A percentile compares a stretch with the other conserved stretches of the same genome.
Evolutionary conservation across 2,797 vertebrate species (phyloP).

Genomic region (Betta splendens): DNA sequence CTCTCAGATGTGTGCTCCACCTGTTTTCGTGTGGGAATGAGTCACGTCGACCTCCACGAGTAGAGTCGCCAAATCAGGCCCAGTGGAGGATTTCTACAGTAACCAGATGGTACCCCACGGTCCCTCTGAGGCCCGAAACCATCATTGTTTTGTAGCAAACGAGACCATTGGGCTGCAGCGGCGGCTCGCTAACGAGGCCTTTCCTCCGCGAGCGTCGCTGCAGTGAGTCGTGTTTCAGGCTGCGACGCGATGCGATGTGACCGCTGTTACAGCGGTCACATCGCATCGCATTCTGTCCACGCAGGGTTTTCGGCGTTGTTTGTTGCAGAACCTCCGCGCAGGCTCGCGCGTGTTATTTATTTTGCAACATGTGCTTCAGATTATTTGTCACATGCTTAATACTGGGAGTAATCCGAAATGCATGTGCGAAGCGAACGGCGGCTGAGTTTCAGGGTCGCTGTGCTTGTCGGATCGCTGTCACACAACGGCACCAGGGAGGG

Average conservation of each 20-base stretch:
- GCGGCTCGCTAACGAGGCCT: too few species aligned
- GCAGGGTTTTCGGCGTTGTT: constrained; percentile 4
- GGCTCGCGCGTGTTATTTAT: constrained; percentile 28
- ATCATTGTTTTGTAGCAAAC: constrained; percentile 3
- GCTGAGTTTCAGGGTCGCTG: not conserved
- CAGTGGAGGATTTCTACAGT: not conserved
- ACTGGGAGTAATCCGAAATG: constrained; percentile 29
- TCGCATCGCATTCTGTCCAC: constrained; percentile 15
- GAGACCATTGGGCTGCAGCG: too few species aligned
- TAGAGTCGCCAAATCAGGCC: constrained; percentile 3
- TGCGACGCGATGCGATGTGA: constrained; percentile 3
- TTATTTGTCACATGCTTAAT: constrained; percentile 36
- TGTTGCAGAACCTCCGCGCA: constrained; percentile 31
- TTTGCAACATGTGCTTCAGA: constrained; percentile 30
- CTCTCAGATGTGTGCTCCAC: constrained; percentile 16
- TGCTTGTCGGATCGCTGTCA: not conserved
- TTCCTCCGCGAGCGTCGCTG: not conserved
- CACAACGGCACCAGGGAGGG: too few species aligned
- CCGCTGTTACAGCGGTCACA: constrained; percentile 16
- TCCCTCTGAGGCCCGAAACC: constrained; percentile 11
- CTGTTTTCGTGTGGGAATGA: constrained; percentile 20
- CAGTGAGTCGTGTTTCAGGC: constrained; percentile 6
- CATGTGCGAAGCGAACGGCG: constrained; percentile 19
- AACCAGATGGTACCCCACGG: constrained; percentile 2
- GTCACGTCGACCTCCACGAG: not conserved